Evolutionary conservation across 1,140 invertebrate species (phyloP).

Genomic region (Hylaeus anthracinus): DNA sequence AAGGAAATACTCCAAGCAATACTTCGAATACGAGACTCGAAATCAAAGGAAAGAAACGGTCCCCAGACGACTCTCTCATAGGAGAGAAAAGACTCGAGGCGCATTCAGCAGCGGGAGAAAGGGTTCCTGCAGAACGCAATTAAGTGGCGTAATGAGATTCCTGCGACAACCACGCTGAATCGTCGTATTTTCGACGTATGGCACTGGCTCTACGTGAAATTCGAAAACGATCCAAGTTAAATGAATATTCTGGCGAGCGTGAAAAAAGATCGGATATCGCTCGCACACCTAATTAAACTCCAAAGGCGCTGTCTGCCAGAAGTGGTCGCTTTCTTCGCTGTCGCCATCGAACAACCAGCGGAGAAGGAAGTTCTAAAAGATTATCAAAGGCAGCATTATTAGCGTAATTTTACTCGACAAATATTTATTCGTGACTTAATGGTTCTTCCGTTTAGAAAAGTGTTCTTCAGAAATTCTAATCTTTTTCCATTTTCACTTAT

Average conservation of each 20-base stretch:
- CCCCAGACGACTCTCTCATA: neutral
- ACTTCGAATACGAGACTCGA: neutral
- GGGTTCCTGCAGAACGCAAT: conserved; percentile 52
- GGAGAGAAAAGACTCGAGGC: neutral
- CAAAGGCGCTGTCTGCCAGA: neutral
- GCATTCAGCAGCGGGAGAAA: conserved; percentile 19
- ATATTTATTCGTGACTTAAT: no score
- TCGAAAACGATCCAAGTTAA: conserved; percentile 61
- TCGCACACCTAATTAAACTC: conserved; percentile 59
- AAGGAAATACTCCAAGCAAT: no score
- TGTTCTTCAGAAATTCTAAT: no score
- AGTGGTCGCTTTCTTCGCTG: neutral
- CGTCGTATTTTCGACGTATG: conserved; percentile 30
- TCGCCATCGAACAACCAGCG: neutral
- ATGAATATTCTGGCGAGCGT: conserved; percentile 52
- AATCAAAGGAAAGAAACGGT: neutral
- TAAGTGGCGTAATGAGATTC: conserved; percentile 61
- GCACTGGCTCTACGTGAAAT: conserved; percentile 42
- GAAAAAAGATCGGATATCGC: conserved; percentile 45
- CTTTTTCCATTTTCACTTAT: no score
- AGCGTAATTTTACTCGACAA: no score
- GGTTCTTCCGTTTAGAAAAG: no score
- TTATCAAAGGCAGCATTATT: no score
- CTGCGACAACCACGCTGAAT: conserved; percentile 21
- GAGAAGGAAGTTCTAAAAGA: no score